Conservation (phyloP, 2,888 invertebrate genomes). For the Melanophora roralis region DNA sequence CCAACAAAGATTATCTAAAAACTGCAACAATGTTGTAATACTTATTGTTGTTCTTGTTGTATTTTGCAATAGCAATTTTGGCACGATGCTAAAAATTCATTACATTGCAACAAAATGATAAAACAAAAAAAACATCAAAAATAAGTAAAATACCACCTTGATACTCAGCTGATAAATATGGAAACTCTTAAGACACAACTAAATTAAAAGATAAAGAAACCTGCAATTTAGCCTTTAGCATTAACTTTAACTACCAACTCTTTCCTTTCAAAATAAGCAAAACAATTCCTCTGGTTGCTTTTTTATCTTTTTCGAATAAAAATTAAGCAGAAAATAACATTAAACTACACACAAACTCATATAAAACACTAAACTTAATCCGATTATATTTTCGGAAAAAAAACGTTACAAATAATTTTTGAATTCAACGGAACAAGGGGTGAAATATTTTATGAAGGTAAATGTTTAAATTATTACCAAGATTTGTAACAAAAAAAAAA, state of each 20-base stretch:
- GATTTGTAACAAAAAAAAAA: conserved; percentile 13
- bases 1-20: background rate
- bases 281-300: background rate
- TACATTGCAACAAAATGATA: conserved; percentile 5
- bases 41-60: background rate
- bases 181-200: background rate
- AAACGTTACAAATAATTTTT: conserved; percentile 31
- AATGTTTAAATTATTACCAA: conserved; percentile 35
- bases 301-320: background rate
- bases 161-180: conserved; percentile 26
- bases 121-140: background rate
- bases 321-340: background rate
- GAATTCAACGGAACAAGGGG: conserved; percentile 25
- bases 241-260: background rate
- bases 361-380: conserved; percentile 53
- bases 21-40: background rate
- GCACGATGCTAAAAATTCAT: conserved; percentile 30
- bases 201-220: background rate
- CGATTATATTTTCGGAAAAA: conserved; percentile 49
- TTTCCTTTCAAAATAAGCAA: no score
- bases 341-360: conserved; percentile 30
- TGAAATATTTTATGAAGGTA: conserved; percentile 2
- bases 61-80: conserved; percentile 32
- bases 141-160: background rate
- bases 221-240: conserved; percentile 16